Base-by-base conservation (phyloP, 1,140 invertebrate genomes). In the Heliconius hermathena region DNA sequence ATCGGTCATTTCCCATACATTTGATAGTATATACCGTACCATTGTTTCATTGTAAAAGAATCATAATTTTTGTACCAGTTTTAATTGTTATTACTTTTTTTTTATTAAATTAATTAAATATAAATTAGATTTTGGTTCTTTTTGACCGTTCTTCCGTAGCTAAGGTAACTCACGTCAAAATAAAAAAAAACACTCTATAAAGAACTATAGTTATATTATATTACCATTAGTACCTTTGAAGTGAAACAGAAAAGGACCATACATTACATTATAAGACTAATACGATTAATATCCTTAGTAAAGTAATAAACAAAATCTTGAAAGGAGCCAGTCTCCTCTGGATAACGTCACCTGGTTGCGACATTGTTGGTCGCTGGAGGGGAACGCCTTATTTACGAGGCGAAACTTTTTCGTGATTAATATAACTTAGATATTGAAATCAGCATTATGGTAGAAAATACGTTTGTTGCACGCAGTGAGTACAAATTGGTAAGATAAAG, bases 311-410 rank as follows among this genome's bases (percentile, higher is more conserved):
- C 18, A 72, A 20, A 72, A 72, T 36, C 33, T 72, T 72, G n/a
- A 36, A 72, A 36, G 33, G 16, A 72, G 36, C 36, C 71, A 72
- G 20, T 41, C 16, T 66, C n/a, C 57, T 71, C 71, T 71, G 71
- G 71, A n/a, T 71, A 36, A 71, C 16, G 71, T 71, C 36, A 71
- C 36, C 36, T 71, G 36, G 71, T 71, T 71, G 71, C 71, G 71
- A 71, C 71, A 71, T 71, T 71, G 71, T 71, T 38, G 33, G 36
- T 38, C 18, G 36, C 71, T 71, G 36, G 36, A 71, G 33, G 71
- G 71, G n/a, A 38, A 33, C 29, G 33, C 22, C 22, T 71, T 71
- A 71, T 71, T 71, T 71, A 71, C 33, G 71, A 36, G 60, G 20
- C 13, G 22, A 66, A 66, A 66, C 60, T 66, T 66, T 66, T 66